These are phyloP conservation scores for Stenoptilia bipunctidactyla DNA, from an alignment of 2,888 invertebrate genomes.

Conservation along the genomic window DNA sequence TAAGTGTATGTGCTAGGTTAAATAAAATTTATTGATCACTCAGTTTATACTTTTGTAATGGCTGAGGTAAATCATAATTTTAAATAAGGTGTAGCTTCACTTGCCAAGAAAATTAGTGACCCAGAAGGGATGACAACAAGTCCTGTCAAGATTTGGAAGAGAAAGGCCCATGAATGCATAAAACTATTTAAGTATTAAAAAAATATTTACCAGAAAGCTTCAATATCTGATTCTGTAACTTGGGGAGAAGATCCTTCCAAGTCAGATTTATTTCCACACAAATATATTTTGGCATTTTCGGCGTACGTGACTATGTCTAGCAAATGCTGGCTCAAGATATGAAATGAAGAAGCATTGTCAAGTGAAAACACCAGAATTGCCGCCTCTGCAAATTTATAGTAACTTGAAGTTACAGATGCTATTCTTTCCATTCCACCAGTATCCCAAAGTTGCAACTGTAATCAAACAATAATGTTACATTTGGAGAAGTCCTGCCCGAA, in stretches of 20 bases:
- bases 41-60: too few relatives aligned
- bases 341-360: slow-evolving; percentile 93
- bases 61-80: too few relatives aligned
- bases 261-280: slow-evolving; percentile 94
- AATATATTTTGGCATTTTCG: slow-evolving; percentile 94
- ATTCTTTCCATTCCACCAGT: slow-evolving; percentile 98
- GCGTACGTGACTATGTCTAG: slow-evolving; percentile 94
- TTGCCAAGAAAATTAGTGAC: too few relatives aligned
- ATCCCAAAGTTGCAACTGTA: slow-evolving; percentile 93
- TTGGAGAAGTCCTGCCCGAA: neutral
- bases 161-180: too few relatives aligned
- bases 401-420: slow-evolving; percentile 94
- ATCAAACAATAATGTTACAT: slow-evolving; percentile 7
- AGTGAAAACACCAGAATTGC: slow-evolving; percentile 92
- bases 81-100: too few relatives aligned
- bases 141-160: too few relatives aligned
- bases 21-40: too few relatives aligned
- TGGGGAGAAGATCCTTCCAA: slow-evolving; percentile 80
- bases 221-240: slow-evolving; percentile 89
- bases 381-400: slow-evolving; percentile 96
- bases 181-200: too few relatives aligned
- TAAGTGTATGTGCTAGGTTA: too few relatives aligned
- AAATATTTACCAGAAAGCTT: slow-evolving; percentile 80
- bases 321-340: slow-evolving; percentile 91
- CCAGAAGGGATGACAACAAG: too few relatives aligned